Percentiles rank a stretch among this genome's conserved stretches.
These are phyloP conservation scores for Siphamia tubifer DNA, from an alignment of 2,113 vertebrate species.

Conservation along the genomic window DNA sequence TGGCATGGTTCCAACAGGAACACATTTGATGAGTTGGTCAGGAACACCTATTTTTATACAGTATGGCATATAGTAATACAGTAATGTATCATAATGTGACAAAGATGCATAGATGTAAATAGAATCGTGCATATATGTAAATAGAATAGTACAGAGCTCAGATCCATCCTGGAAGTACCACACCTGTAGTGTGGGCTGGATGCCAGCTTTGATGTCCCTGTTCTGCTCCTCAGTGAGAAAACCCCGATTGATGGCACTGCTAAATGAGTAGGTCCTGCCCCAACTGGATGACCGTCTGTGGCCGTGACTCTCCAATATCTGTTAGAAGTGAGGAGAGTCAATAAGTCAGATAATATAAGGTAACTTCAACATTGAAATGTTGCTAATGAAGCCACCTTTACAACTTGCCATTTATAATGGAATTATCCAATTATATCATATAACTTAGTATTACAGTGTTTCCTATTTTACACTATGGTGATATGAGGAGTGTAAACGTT, in stretches of 20 bases:
- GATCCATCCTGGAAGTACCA: not conserved
- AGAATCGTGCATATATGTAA: not conserved
- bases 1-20: constrained; percentile 94
- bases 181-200: constrained; percentile 90
- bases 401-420: too few species aligned
- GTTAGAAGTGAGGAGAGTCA: not conserved
- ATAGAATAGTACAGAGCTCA: not conserved
- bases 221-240: constrained; percentile 89
- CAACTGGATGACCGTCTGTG: constrained; percentile 95
- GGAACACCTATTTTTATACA: constrained; percentile 86
- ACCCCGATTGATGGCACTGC: constrained; percentile 92
- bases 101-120: not conserved
- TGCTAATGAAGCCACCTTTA: too few species aligned
- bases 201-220: constrained; percentile 87
- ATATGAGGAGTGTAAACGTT: not conserved
- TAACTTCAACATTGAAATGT: too few species aligned
- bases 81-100: not conserved
- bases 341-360: not conserved
- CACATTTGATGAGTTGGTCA: constrained; percentile 95
- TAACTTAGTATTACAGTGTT: too few species aligned
- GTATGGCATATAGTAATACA: too few species aligned
- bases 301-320: constrained; percentile 79
- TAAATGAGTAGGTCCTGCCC: constrained; percentile 96
- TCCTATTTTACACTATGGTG: too few species aligned
- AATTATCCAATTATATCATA: too few species aligned